These are phyloP conservation scores for Ridgeia piscesae DNA, from an alignment of 1,140 invertebrate species.

Conservation along the genomic window DNA sequence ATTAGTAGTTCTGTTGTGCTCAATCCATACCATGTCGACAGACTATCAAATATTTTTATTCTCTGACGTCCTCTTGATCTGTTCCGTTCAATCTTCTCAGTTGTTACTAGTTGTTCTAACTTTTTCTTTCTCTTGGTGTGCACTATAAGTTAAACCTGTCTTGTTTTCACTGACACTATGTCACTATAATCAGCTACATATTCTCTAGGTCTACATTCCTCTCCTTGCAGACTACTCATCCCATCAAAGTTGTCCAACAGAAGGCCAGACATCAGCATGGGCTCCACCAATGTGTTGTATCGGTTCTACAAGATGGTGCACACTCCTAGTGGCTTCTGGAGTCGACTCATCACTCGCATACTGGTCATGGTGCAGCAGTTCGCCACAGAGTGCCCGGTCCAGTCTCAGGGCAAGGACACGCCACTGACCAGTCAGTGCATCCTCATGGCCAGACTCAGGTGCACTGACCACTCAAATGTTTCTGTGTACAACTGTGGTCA, in stretches of 20 bases:
- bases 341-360: constrained; percentile 83
- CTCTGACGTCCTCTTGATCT: too few relatives aligned
- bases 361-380: constrained; percentile 53
- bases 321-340: constrained; percentile 96
- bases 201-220: not conserved
- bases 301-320: constrained; percentile 75
- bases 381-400: not conserved
- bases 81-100: too few relatives aligned
- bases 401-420: not conserved
- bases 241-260: constrained; percentile 39
- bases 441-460: not conserved
- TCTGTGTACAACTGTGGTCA: too few relatives aligned
- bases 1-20: too few relatives aligned
- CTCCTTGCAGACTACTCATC: constrained; percentile 41
- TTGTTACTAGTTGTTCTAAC: too few relatives aligned
- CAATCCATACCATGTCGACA: too few relatives aligned
- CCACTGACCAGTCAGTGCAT: not conserved
- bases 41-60: too few relatives aligned
- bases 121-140: too few relatives aligned
- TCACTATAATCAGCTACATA: too few relatives aligned
- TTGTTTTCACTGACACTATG: too few relatives aligned
- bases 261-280: constrained; percentile 32
- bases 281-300: constrained; percentile 23
- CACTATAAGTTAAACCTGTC: too few relatives aligned
- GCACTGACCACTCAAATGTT: too few relatives aligned